Conservation (phyloP, 1,140 invertebrate species). For the Triops cancriformis region DNA sequence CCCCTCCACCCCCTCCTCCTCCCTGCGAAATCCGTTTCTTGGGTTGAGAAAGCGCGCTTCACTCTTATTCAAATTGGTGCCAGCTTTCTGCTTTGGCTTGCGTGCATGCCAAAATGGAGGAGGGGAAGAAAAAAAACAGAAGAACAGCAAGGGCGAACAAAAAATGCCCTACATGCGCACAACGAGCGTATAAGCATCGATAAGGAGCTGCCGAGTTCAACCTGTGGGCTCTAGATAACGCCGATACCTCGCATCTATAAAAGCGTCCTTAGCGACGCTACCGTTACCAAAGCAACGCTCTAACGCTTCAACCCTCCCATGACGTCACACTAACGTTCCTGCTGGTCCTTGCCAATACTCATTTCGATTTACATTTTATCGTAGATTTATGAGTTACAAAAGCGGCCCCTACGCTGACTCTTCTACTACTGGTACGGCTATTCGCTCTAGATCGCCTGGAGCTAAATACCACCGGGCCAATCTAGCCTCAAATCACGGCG, state of each 20-base stretch:
- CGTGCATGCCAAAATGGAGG: not conserved
- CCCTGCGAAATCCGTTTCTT: too few relatives aligned
- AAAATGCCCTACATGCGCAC: slow-evolving; percentile 8
- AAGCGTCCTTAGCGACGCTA: not conserved
- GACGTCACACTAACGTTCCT: not conserved
- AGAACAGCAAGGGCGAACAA: not conserved
- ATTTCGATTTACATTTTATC: not conserved
- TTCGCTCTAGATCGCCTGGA: too few relatives aligned
- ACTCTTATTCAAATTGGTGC: too few relatives aligned
- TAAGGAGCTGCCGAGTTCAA: not conserved
- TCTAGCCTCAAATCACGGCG: too few relatives aligned
- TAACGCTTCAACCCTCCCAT: not conserved
- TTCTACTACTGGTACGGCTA: too few relatives aligned
- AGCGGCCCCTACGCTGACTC: too few relatives aligned
- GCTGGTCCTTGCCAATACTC: not conserved
- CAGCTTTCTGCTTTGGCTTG: not conserved
- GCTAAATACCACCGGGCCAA: too few relatives aligned
- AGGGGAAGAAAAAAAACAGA: not conserved
- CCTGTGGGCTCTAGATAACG: slow-evolving; percentile 9
- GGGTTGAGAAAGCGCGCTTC: too few relatives aligned
- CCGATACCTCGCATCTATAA: not conserved
- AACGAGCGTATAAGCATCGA: not conserved
- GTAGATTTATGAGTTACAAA: too few relatives aligned
- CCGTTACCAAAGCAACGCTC: slow-evolving; percentile 1
- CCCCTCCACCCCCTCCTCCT: too few relatives aligned